phyloP scores from a whole-genome alignment of 2,888 invertebrate species.

The Camponotus fellah region DNA sequence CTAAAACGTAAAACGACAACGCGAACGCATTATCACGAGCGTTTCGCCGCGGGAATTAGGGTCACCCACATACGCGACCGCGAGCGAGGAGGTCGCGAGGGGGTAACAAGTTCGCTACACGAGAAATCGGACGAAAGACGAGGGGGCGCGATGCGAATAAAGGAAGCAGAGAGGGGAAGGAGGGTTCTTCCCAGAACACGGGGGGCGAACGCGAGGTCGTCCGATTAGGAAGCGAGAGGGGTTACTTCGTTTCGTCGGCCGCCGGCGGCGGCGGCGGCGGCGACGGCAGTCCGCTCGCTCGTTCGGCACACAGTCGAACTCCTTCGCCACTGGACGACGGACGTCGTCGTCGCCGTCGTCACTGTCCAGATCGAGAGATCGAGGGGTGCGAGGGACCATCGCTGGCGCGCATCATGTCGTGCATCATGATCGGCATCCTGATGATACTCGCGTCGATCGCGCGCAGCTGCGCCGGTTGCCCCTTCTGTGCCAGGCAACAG shows the following conservation, averaged over 20 bases:
- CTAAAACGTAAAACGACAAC: background rate
- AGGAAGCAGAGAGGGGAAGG: conserved; percentile 41
- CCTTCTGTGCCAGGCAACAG: conserved; percentile 68
- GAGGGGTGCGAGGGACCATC: background rate
- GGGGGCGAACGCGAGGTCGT: conserved; percentile 72
- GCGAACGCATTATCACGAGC: background rate
- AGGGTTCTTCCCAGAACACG: conserved; percentile 72
- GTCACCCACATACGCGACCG: conserved; percentile 46
- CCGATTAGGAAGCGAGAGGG: conserved; percentile 72
- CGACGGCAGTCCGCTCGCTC: conserved; percentile 62
- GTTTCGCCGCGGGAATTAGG: conserved; percentile 45
- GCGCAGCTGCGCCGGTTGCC: conserved; percentile 66
- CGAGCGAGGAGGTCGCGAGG: background rate
- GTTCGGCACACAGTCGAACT: conserved; percentile 80
- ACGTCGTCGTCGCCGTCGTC: conserved; percentile 68
- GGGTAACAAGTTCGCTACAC: conserved; percentile 57
- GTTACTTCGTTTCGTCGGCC: conserved; percentile 73
- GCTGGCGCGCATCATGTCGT: conserved; percentile 50
- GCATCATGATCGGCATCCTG: conserved; percentile 58
- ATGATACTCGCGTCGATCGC: conserved; percentile 64
- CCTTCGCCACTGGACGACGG: conserved; percentile 80
- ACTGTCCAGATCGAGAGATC: conserved; percentile 30
- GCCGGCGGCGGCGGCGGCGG: conserved; percentile 45
- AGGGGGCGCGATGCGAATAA: conserved; percentile 34
- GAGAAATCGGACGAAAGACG: background rate